Evolutionary conservation across 2,888 invertebrate species (phyloP).

Genomic region (Bugula neritina): DNA sequence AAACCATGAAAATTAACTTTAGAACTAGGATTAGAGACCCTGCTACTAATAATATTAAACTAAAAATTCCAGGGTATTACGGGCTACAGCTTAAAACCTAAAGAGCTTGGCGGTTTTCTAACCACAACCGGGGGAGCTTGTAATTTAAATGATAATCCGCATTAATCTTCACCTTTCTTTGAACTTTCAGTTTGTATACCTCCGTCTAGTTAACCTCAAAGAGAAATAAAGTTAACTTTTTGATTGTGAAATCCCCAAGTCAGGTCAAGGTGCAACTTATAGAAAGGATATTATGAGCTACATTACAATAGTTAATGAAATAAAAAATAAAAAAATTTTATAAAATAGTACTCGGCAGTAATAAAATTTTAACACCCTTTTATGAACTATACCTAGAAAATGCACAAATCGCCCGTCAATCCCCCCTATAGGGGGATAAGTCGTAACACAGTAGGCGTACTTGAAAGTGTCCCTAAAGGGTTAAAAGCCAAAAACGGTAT

Average conservation of each 20-base stretch:
- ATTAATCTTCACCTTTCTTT: neutral
- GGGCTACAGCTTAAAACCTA: neutral
- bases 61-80: neutral
- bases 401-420: neutral
- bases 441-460: neutral
- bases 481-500: slow-evolving; percentile 31
- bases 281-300: neutral
- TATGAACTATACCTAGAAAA: neutral
- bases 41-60: neutral
- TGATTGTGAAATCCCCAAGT: neutral
- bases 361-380: neutral
- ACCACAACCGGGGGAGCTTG: neutral
- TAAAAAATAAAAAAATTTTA: neutral
- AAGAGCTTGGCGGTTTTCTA: neutral
- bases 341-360: neutral
- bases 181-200: neutral
- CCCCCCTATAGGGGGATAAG: neutral
- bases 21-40: neutral
- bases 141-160: neutral
- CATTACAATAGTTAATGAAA: neutral
- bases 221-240: neutral
- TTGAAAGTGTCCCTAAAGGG: slow-evolving; percentile 10
- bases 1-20: neutral
- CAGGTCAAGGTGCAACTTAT: neutral
- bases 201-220: neutral